Conservation (phyloP, 2,113 vertebrate genomes). For the Coreoperca whiteheadi region DNA sequence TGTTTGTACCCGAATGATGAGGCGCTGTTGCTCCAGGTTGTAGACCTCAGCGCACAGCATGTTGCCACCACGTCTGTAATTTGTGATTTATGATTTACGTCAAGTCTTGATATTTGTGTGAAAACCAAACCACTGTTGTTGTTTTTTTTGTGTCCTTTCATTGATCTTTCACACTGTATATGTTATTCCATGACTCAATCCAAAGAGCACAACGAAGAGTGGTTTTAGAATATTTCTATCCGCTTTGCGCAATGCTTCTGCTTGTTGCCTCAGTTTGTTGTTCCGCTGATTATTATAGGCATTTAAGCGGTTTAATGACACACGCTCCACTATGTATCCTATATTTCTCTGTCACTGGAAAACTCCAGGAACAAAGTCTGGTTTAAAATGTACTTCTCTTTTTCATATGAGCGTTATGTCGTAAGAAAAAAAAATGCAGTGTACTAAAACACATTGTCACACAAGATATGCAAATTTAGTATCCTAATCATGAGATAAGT, state of each 20-base stretch:
- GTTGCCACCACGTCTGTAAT: slow-evolving; percentile 24
- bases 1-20: slow-evolving; percentile 7
- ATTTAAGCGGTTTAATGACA: neutral
- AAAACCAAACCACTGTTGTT: neutral
- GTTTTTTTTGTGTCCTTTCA: neutral
- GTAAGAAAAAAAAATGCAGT: neutral
- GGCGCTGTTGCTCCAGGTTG: slow-evolving; percentile 2
- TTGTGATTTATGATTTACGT: neutral
- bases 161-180: neutral
- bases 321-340: neutral
- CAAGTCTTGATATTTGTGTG: neutral
- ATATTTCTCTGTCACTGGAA: neutral
- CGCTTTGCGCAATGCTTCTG: neutral
- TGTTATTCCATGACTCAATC: neutral
- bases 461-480: slow-evolving; percentile 29
- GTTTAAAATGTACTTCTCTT: neutral
- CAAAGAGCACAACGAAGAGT: slow-evolving; percentile 9
- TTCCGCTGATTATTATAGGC: neutral
- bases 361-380: neutral
- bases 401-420: neutral
- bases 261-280: neutral
- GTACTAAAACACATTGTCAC: neutral
- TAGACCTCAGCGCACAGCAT: neutral
- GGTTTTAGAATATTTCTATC: neutral
- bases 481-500: neutral